Evolutionary conservation across 2,888 invertebrate species (phyloP).

Genomic region (Cecidostiba fungosa): DNA sequence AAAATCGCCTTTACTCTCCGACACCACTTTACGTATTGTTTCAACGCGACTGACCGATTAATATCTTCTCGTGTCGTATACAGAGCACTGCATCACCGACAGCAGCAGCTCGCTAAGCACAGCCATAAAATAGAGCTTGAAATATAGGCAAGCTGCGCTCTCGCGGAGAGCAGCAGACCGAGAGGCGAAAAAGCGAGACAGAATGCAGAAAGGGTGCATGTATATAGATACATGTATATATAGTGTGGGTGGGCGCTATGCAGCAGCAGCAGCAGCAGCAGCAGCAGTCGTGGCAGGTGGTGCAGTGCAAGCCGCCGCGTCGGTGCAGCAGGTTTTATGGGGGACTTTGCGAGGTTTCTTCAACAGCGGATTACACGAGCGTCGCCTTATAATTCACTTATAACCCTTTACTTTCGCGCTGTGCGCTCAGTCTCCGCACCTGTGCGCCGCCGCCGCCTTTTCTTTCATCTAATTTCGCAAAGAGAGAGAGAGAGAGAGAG

Average conservation of each 20-base stretch:
- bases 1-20: no score
- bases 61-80: background rate
- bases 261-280: slow-evolving; percentile 16
- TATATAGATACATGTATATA: background rate
- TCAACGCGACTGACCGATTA: background rate
- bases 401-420: slow-evolving; percentile 61
- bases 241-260: background rate
- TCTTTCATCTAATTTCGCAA: slow-evolving; percentile 59
- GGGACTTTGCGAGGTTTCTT: slow-evolving; percentile 67
- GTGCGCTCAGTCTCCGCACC: slow-evolving; percentile 24
- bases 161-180: slow-evolving; percentile 12
- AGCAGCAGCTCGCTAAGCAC: background rate
- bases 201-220: background rate
- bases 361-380: slow-evolving; percentile 67
- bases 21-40: background rate
- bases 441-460: slow-evolving; percentile 3
- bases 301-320: background rate
- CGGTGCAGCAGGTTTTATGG: slow-evolving; percentile 45
- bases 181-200: background rate
- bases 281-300: slow-evolving; percentile 4
- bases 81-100: no score
- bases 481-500: background rate
- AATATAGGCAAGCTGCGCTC: slow-evolving; percentile 3
- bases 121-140: slow-evolving; percentile 12
- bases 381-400: slow-evolving; percentile 69